Base-by-base conservation (phyloP, 2,113 vertebrate species). In the Pterocles orientalis region DNA sequence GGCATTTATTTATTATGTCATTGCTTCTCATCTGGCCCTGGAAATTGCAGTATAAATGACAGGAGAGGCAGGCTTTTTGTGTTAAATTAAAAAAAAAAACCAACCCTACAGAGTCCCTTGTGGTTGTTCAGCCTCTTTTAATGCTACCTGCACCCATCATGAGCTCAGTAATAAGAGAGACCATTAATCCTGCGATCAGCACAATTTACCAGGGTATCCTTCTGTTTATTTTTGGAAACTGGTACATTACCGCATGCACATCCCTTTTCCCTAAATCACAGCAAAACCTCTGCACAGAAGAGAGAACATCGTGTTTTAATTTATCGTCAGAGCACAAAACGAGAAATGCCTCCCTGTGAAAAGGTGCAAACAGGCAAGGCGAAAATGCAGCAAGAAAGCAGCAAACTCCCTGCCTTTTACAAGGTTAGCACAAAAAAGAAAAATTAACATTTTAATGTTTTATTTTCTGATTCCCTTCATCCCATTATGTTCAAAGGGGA, bases 221-320 rank as follows among this genome's bases (percentile, higher is more conserved):
- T 71, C 53, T 64, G 14, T 84, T 95, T 88, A 84, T 72, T 92
- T 96, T 72, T 85, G 61, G 80, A 91, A 91, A 72, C 29, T 61
- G 45, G 65, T 71, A 39, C 48, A 14, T 83, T 76, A 41, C 19
- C 73, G 79, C 53, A 41, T 19, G 43, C 0, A 8, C 28, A 72
- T 69, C 45, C 17, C 71, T 95, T 71, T 81, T 34, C 33, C 31
- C 58, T 72, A 79, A 90, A 93, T 72, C 77, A 95, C 72, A 86
- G 64, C 16, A 78, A 94, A 92, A 48, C 31, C 56, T 64, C 50
- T 71, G 43, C 53, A 83, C 13, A 2, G 28, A 66, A 71, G 39
- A 60, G 4, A 48, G 14, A 76, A 45, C 23, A 47, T 31, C 2
- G 2, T 2, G 6, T 77, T 90, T 94, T 53, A 45, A 53, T 43